Conservation (phyloP, 1,140 invertebrate species). For the Drosophila prosaltans region DNA sequence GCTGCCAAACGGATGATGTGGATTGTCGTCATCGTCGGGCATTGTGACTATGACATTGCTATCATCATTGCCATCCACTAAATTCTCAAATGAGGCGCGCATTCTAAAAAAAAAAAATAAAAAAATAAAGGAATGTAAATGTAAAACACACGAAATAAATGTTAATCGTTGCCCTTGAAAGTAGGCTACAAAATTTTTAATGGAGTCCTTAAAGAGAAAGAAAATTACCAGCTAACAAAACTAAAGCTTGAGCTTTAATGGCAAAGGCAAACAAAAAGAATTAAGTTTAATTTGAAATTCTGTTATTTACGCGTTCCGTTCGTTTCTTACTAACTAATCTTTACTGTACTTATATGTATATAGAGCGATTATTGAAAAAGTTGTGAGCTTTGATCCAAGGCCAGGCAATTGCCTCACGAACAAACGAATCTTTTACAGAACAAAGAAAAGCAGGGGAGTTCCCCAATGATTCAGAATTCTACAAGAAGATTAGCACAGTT, state of each 20-base stretch:
- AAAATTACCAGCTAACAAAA: too few species aligned
- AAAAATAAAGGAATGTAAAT: background rate
- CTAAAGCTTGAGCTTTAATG: background rate
- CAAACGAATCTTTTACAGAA: background rate
- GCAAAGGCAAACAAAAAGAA: too few species aligned
- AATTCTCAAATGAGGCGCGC: constrained; percentile 87
- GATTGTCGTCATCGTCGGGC: constrained; percentile 89
- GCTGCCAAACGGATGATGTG: constrained; percentile 66
- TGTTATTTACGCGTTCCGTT: too few species aligned
- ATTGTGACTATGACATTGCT: constrained; percentile 89
- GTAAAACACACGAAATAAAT: background rate
- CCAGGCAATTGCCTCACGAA: background rate
- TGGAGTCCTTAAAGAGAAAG: background rate
- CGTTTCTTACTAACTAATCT: too few species aligned
- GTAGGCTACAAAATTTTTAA: background rate
- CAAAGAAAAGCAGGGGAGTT: background rate
- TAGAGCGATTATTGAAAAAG: background rate
- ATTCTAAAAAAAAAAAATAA: constrained; percentile 82
- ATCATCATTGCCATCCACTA: constrained; percentile 85
- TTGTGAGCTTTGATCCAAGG: background rate
- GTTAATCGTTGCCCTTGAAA: background rate
- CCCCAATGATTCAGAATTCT: background rate
- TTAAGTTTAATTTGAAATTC: too few species aligned
- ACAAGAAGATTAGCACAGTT: background rate
- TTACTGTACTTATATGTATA: too few species aligned